phyloP scores from a whole-genome alignment of 2,797 vertebrate species.

The Coranthus polyacanthus region DNA sequence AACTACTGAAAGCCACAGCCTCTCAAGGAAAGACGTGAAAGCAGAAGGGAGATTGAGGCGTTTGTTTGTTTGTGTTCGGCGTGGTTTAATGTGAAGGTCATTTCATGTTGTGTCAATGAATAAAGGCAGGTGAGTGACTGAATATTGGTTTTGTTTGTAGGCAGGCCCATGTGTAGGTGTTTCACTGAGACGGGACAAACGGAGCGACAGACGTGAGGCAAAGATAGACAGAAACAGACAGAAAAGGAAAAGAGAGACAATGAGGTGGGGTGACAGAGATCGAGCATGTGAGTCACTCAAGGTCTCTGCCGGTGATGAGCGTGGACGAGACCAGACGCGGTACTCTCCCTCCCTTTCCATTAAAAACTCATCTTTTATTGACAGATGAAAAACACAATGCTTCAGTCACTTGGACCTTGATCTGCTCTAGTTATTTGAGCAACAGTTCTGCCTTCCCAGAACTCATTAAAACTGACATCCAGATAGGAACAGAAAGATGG shows the following conservation, averaged over 20 bases:
- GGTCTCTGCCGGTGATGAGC: conserved; percentile 39
- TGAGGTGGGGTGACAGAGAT: conserved; percentile 39
- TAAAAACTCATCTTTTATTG: conserved; percentile 77
- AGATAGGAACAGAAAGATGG: conserved; percentile 37
- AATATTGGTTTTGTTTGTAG: conserved; percentile 42
- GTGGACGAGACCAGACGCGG: conserved; percentile 22
- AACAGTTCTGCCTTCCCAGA: conserved; percentile 41
- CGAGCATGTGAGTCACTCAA: conserved; percentile 63
- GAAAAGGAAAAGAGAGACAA: conserved; percentile 13
- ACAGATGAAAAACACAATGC: conserved; percentile 70
- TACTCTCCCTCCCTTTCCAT: conserved; percentile 52
- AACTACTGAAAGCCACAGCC: conserved; percentile 18
- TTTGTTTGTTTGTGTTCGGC: conserved; percentile 30
- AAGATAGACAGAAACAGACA: conserved; percentile 18
- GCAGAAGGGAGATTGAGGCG: conserved; percentile 26
- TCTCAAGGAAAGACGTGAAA: conserved; percentile 22
- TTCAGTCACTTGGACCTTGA: conserved; percentile 63
- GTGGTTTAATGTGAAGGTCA: conserved; percentile 69
- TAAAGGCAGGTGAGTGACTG: conserved; percentile 47
- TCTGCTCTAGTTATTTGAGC: conserved; percentile 56
- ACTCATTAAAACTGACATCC: conserved; percentile 55
- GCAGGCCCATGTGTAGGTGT: background rate
- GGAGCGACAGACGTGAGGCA: conserved; percentile 20
- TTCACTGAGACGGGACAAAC: no score
- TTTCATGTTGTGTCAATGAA: conserved; percentile 57